A percentile compares a stretch with the other conserved stretches of the same genome.
These are phyloP conservation scores for Streblospio benedicti DNA, from an alignment of 1,140 invertebrate genomes.

Conservation along the genomic window DNA sequence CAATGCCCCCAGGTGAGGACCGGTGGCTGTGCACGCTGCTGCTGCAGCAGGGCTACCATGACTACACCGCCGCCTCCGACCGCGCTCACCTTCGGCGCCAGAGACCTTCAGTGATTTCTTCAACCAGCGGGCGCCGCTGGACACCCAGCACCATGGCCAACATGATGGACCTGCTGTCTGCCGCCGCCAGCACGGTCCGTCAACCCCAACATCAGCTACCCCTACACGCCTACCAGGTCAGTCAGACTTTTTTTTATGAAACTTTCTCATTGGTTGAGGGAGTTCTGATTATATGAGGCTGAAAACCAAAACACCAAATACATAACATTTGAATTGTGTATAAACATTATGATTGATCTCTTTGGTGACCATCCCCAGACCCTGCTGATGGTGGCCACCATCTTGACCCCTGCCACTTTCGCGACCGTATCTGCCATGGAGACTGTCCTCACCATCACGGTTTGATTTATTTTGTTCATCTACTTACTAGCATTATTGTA, in stretches of 20 bases:
- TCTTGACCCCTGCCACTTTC: slow-evolving; percentile 58
- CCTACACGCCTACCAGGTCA: slow-evolving; percentile 48
- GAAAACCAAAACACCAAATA: too few species aligned
- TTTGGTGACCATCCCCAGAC: too few species aligned
- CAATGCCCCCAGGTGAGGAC: slow-evolving; percentile 41
- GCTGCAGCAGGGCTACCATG: slow-evolving; percentile 89
- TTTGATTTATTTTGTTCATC: too few species aligned
- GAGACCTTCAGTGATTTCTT: slow-evolving; percentile 49
- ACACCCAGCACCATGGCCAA: slow-evolving; percentile 59
- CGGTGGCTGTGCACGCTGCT: slow-evolving; percentile 87
- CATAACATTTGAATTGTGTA: too few species aligned
- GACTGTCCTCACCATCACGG: slow-evolving; percentile 54
- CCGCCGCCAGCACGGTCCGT: slow-evolving; percentile 51
- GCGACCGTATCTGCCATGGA: slow-evolving; percentile 55
- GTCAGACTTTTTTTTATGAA: too few species aligned
- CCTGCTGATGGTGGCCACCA: slow-evolving; percentile 52
- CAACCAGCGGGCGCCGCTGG: slow-evolving; percentile 54
- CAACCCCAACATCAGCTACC: slow-evolving; percentile 56
- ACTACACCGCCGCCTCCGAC: slow-evolving; percentile 57
- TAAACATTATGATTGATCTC: too few species aligned
- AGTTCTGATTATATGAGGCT: too few species aligned
- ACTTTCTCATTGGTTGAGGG: too few species aligned
- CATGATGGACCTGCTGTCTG: slow-evolving; percentile 53
- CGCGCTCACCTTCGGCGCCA: slow-evolving; percentile 61
- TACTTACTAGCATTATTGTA: slow-evolving; percentile 46